These are phyloP conservation scores for Jaculus jaculus DNA, from an alignment of 2,113 vertebrate genomes.

Conservation along the genomic window DNA sequence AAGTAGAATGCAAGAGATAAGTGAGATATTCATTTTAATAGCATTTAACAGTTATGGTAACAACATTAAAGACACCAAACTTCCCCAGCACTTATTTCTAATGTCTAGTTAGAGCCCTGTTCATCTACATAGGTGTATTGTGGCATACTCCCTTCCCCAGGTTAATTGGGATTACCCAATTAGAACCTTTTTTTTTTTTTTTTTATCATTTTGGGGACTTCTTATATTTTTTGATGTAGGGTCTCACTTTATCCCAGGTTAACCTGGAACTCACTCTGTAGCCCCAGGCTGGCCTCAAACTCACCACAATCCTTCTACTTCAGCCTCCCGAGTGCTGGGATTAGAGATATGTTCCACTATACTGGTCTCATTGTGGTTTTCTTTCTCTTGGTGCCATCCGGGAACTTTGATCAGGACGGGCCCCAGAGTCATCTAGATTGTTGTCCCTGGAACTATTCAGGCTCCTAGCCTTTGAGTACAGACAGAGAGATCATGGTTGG, in stretches of 20 bases:
- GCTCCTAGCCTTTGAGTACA: neutral
- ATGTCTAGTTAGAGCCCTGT: neutral
- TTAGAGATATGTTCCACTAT: no score
- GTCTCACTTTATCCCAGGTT: no score
- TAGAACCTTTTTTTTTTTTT: neutral
- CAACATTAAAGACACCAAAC: neutral
- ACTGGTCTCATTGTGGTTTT: no score
- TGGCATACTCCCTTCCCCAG: no score
- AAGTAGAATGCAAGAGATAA: neutral
- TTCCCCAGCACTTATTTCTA: neutral
- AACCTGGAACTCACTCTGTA: no score
- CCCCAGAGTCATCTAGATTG: neutral
- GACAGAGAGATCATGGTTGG: neutral
- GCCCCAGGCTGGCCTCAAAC: no score
- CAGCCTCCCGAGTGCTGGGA: no score
- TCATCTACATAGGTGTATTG: neutral
- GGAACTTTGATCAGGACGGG: neutral
- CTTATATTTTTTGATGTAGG: no score
- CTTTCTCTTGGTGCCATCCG: neutral
- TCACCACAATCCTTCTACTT: no score
- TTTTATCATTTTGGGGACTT: neutral
- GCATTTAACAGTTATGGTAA: neutral
- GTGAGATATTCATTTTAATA: neutral
- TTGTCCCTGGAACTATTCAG: neutral
- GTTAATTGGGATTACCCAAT: accelerated